Evolutionary conservation across 1,140 invertebrate genomes (phyloP), one percentile per base, ranked within the genome.

Genomic region (Anadara kagoshimensis): DNA sequence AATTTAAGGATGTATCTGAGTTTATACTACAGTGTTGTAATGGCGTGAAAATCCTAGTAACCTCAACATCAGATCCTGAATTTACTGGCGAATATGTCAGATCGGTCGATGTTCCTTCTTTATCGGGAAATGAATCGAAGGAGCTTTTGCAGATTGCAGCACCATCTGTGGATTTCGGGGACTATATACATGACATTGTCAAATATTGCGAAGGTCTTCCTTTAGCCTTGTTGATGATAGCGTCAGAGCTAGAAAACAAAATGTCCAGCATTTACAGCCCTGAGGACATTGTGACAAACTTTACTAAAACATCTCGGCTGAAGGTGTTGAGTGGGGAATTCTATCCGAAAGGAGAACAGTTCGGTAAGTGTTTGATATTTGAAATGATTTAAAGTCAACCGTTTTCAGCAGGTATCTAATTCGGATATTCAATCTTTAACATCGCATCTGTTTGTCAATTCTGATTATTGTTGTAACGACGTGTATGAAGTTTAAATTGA

Each of bases 201-300:
- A 43, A 68, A 0, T 43, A 62, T 1, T 73, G 71, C 47, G 71
- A 68, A 16, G 71, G 71, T 22, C 51, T 73, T 73, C 71, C 71
- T 20, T 44, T 73, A 11, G 71, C 71, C 45, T 44, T 68, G 66
- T 22, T 73, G 24, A 26, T 73, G 58, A 63, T 65, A 16, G 49
- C 47, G 29, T 56, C 64, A 24, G 59, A 68, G 43, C 24, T 73
- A 18, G 58, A 68, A 8, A 16, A 64, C 44, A 59, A 54, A 20
- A 58, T 56, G 29, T 36, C 29, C 26, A 26, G 57, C 16, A 36
- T 54, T 10, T 36, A 68, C 5, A 26, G 29, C 10, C 47, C 51
- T 36, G 36, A 24, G 14, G 71, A 70, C 20, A 54, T 70, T 58
- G 61, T 70, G 0, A 51, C 62, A 45, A 14, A 63, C 18, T 59